Percentiles rank a stretch among this genome's conserved stretches.
phyloP scores from a whole-genome alignment of 1,140 invertebrate genomes.

The Pachypeltis micranthus region DNA sequence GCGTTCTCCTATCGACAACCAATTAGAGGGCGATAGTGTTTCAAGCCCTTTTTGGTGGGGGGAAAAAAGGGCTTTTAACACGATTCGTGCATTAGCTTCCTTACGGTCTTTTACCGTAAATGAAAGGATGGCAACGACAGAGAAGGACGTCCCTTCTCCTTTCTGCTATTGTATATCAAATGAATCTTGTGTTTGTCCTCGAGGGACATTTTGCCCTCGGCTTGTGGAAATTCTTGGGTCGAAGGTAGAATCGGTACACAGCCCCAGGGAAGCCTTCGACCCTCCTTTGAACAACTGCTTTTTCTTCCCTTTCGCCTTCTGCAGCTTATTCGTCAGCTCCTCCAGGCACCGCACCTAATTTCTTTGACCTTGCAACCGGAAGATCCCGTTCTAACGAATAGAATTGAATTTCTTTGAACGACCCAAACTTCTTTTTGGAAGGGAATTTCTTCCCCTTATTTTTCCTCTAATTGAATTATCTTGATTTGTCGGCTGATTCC shows the following conservation, averaged over 20 bases:
- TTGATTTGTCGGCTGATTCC: too few relatives aligned
- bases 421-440: background rate
- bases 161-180: background rate
- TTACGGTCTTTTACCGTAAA: background rate
- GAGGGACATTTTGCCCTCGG: background rate
- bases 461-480: slow-evolving; percentile 26
- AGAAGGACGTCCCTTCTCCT: background rate
- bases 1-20: too few relatives aligned
- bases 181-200: slow-evolving; percentile 4
- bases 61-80: background rate
- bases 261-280: background rate
- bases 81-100: background rate
- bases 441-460: too few relatives aligned
- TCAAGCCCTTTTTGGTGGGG: too few relatives aligned
- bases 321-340: background rate
- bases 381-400: slow-evolving; percentile 3
- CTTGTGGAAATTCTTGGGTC: slow-evolving; percentile 7
- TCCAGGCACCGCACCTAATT: slow-evolving; percentile 2
- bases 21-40: too few relatives aligned
- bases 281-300: slow-evolving; percentile 1
- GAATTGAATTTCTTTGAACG: background rate
- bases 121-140: background rate
- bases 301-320: background rate
- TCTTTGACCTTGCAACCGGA: slow-evolving; percentile 5
- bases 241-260: background rate